Conservation (phyloP, 2,113 vertebrate species). For the Prochilodus magdalenae region DNA sequence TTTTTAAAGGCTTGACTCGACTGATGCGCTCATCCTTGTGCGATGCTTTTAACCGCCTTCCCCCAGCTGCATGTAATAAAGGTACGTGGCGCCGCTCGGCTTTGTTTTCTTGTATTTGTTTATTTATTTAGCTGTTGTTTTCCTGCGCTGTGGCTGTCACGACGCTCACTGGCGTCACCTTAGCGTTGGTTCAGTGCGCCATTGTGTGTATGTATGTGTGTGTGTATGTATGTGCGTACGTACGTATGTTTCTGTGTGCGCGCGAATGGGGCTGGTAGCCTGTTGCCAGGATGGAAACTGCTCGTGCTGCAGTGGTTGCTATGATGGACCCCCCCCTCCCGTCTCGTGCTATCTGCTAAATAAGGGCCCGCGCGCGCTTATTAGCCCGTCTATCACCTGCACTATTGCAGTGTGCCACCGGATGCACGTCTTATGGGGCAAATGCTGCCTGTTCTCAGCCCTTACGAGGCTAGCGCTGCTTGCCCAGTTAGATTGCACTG, state of each 20-base stretch:
- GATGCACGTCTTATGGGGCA: no score
- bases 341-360: background rate
- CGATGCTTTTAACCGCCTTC: conserved; percentile 63
- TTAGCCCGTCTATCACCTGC: no score
- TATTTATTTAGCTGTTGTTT: background rate
- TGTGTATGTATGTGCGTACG: background rate
- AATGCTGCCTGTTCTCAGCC: no score
- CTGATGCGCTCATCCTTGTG: conserved; percentile 46
- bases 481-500: no score
- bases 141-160: background rate
- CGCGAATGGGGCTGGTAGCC: conserved; percentile 29
- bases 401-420: no score
- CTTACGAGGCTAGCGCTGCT: no score
- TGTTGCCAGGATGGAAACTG: conserved; percentile 60
- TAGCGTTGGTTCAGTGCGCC: background rate
- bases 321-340: background rate
- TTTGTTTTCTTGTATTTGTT: background rate
- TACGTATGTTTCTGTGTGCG: background rate
- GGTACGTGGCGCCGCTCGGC: conserved; percentile 41
- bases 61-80: conserved; percentile 57
- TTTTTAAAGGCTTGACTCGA: conserved; percentile 6
- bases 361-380: background rate
- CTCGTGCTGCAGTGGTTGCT: background rate
- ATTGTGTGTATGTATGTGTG: background rate
- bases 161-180: background rate